These are phyloP conservation scores for Phania funesta DNA, from an alignment of 2,888 invertebrate species.

Conservation along the genomic window DNA sequence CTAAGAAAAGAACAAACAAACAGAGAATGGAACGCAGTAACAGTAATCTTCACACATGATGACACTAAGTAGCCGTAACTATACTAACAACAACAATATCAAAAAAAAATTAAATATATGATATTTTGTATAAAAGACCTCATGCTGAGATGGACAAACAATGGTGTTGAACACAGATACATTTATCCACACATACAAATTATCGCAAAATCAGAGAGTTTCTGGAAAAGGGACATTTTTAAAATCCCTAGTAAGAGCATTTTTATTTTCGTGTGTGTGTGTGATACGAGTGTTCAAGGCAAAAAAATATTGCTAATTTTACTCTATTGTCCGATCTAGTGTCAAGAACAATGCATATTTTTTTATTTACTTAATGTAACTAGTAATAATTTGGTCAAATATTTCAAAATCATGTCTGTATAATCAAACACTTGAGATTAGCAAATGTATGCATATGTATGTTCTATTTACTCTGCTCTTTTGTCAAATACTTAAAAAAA, in stretches of 20 bases:
- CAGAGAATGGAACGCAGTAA: conserved; percentile 49
- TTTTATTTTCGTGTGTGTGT: no score
- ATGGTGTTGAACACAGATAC: conserved; percentile 20
- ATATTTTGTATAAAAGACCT: conserved; percentile 36
- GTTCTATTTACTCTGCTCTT: conserved; percentile 44
- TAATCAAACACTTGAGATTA: conserved; percentile 64
- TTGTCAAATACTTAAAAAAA: conserved; percentile 11
- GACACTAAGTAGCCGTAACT: conserved; percentile 73
- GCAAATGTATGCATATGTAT: conserved; percentile 11
- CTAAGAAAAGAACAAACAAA: conserved; percentile 45
- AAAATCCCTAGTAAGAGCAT: neutral
- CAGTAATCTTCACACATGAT: conserved; percentile 71
- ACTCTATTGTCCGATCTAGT: conserved; percentile 10
- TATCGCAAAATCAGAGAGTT: neutral
- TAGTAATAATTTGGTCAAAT: conserved; percentile 29
- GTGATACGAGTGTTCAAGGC: neutral
- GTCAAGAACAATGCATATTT: neutral
- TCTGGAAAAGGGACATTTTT: conserved; percentile 24
- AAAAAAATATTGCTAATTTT: conserved; percentile 14
- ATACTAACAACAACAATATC: conserved; percentile 63
- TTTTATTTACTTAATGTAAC: conserved; percentile 4
- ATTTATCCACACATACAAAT: neutral
- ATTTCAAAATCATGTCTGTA: conserved; percentile 19
- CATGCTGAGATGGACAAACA: conserved; percentile 59
- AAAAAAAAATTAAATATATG: conserved; percentile 9